Percentiles rank a stretch among this genome's conserved stretches.
Conservation (phyloP, 2,888 invertebrate species). For the Pristionchus maxplancki region DNA sequence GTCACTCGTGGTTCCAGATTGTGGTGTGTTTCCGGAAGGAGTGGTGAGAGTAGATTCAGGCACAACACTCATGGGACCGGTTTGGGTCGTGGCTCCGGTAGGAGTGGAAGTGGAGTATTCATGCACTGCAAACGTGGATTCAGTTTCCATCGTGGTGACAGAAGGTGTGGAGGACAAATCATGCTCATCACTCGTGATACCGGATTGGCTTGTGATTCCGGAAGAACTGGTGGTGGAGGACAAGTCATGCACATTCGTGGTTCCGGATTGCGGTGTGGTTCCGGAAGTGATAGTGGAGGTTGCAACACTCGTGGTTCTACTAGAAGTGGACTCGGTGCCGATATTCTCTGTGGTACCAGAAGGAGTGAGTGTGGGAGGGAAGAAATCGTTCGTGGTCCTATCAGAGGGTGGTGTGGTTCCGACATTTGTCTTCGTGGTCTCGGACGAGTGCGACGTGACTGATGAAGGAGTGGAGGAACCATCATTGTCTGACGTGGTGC, state of each 20-base stretch:
- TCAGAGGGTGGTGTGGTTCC: no score
- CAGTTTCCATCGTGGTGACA: background rate
- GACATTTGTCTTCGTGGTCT: no score
- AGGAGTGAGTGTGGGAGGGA: no score
- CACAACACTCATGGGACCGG: background rate
- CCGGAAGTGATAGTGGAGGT: no score
- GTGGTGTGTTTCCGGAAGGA: background rate
- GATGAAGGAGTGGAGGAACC: background rate
- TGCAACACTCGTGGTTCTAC: no score
- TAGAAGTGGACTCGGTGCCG: no score
- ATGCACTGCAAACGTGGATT: background rate
- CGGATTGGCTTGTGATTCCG: background rate
- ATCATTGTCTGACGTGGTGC: no score
- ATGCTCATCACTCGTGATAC: background rate
- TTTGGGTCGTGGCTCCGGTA: background rate
- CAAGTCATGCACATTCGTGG: no score
- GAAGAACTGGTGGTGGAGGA: background rate
- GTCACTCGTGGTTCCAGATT: background rate
- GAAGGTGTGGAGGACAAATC: background rate
- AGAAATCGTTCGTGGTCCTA: no score
- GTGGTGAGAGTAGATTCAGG: background rate
- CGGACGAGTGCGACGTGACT: no score
- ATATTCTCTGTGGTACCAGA: no score
- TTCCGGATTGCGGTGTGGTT: no score
- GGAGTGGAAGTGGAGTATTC: background rate